Evolutionary conservation across 2,797 vertebrate genomes (phyloP).

Genomic region (Gobionotothen gibberifrons): DNA sequence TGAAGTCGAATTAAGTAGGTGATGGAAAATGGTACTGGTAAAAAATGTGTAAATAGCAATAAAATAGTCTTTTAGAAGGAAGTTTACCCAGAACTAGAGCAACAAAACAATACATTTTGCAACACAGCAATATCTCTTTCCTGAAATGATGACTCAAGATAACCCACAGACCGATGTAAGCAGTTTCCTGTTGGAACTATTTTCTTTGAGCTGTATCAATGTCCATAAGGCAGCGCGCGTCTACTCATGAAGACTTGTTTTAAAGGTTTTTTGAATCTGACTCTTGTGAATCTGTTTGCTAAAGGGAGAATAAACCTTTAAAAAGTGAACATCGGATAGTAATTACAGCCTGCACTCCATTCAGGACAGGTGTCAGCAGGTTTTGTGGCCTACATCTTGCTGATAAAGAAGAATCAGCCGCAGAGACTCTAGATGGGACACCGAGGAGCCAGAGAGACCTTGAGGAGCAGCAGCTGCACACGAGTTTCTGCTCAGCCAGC

Average conservation of each 20-base stretch:
- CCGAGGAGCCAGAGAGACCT: constrained; percentile 37
- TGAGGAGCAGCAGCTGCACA: constrained; percentile 13
- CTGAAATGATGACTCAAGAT: no score
- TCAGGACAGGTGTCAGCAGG: not conserved
- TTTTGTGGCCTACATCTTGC: constrained; percentile 20
- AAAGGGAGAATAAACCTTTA: not conserved
- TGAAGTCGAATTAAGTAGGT: not conserved
- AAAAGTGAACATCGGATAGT: not conserved
- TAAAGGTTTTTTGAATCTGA: not conserved
- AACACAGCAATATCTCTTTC: no score
- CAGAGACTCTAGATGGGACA: constrained; percentile 8
- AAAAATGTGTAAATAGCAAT: no score
- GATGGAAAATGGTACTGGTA: no score
- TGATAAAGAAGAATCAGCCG: constrained; percentile 18
- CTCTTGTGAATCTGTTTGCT: not conserved
- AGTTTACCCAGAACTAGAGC: no score
- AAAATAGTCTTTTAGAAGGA: no score
- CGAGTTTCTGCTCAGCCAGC: constrained; percentile 24
- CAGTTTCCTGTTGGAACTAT: no score
- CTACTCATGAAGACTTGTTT: not conserved
- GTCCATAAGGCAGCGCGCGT: no score
- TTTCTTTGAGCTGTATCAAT: no score
- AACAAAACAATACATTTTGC: no score
- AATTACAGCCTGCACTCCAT: not conserved
- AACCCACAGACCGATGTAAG: no score